A percentile compares a stretch with the other conserved stretches of the same genome.
Conservation (phyloP, 2,888 invertebrate genomes). For the Crepidodera aurea region DNA sequence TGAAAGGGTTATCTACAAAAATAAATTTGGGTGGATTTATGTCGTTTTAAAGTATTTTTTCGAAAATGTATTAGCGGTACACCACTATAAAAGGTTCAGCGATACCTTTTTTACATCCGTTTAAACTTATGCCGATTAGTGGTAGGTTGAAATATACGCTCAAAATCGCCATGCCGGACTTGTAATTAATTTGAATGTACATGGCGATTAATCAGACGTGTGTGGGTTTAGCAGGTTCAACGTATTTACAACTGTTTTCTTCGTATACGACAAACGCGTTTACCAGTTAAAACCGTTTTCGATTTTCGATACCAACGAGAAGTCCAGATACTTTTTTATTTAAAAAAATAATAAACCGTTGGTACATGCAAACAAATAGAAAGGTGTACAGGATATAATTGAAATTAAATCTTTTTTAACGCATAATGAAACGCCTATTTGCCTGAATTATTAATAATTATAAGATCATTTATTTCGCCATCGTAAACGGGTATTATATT, state of each 20-base stretch:
- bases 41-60: too few relatives aligned
- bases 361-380: not conserved
- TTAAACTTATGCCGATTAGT: too few relatives aligned
- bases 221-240: constrained; percentile 25
- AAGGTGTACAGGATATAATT: too few relatives aligned
- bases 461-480: not conserved
- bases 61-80: too few relatives aligned
- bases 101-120: too few relatives aligned
- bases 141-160: constrained; percentile 1
- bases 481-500: not conserved
- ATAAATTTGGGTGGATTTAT: too few relatives aligned
- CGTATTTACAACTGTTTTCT: constrained; percentile 26
- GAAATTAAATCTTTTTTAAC: too few relatives aligned
- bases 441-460: not conserved
- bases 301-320: not conserved
- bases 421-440: too few relatives aligned
- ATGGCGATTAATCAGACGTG: constrained; percentile 26
- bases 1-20: too few relatives aligned
- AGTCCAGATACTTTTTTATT: not conserved
- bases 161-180: constrained; percentile 5
- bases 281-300: constrained; percentile 2
- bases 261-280: constrained; percentile 4
- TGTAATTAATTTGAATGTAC: constrained; percentile 16
- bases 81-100: too few relatives aligned
- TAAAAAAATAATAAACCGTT: not conserved